Evolutionary conservation across 2,888 invertebrate genomes (phyloP).

Genomic region (Thecocarcelia acutangulata): DNA sequence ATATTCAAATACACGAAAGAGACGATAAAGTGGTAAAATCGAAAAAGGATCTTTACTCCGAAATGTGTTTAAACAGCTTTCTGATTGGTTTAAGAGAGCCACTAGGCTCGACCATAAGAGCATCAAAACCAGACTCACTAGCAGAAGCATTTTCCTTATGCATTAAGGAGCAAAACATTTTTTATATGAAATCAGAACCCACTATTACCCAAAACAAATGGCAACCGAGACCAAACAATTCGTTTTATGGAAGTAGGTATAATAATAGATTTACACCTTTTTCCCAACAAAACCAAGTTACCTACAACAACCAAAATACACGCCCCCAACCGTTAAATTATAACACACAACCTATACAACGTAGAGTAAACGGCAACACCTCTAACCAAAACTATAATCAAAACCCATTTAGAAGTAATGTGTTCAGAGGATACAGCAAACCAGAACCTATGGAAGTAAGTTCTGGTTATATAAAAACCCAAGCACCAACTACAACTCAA

Average conservation of each 20-base stretch:
- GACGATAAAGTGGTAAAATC: constrained; percentile 62
- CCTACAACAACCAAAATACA: constrained; percentile 20
- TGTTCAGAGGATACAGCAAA: constrained; percentile 4
- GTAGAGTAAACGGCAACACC: constrained; percentile 1
- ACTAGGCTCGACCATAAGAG: constrained; percentile 69
- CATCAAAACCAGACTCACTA: constrained; percentile 67
- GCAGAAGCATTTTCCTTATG: constrained; percentile 66
- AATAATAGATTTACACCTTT: constrained; percentile 29
- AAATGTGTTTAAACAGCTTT: constrained; percentile 71
- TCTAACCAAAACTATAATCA: background rate
- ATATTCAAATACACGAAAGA: constrained; percentile 67
- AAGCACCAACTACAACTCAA: constrained; percentile 18
- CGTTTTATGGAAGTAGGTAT: constrained; percentile 7
- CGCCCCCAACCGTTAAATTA: constrained; percentile 1
- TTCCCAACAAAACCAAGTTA: background rate
- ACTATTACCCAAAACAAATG: background rate
- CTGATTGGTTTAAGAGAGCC: constrained; percentile 69
- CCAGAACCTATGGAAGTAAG: constrained; percentile 8
- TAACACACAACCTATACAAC: constrained; percentile 12
- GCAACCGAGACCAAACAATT: constrained; percentile 10
- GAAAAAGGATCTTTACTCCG: constrained; percentile 66
- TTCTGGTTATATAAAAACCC: constrained; percentile 7
- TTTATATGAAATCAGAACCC: constrained; percentile 41
- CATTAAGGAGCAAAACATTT: constrained; percentile 68
- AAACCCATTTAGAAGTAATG: constrained; percentile 17